A percentile compares a stretch with the other conserved stretches of the same genome.
Conservation (phyloP, 2,797 vertebrate genomes). For the Crax fasciolata region DNA sequence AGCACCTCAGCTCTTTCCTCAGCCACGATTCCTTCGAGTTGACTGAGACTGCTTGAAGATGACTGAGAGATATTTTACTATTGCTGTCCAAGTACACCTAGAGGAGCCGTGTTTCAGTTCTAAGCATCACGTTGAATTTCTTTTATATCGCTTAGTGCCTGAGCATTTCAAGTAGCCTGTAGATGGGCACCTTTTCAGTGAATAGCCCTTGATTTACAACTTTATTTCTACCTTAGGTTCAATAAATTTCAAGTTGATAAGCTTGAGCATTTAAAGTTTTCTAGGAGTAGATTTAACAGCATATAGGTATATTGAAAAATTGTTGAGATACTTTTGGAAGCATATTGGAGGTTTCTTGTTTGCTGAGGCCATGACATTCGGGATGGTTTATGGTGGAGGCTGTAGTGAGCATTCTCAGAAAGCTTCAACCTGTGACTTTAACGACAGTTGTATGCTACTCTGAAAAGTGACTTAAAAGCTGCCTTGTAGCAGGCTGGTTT, state of each 20-base stretch:
- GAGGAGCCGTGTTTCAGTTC: not conserved
- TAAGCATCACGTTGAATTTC: not conserved
- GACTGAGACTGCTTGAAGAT: not conserved
- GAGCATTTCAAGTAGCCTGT: not conserved
- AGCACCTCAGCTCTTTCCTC: not conserved
- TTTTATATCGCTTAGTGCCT: not conserved
- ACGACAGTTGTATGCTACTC: not conserved
- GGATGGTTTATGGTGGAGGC: not conserved
- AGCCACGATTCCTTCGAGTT: not conserved
- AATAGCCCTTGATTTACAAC: not conserved
- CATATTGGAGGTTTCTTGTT: not conserved
- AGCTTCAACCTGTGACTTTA: not conserved
- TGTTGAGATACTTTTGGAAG: not conserved
- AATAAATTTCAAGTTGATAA: not conserved
- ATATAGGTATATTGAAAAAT: not conserved
- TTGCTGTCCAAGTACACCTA: not conserved
- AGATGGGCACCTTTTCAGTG: not conserved
- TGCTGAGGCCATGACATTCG: not conserved
- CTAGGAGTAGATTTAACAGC: not conserved
- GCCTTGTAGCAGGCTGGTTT: not conserved
- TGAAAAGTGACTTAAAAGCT: not conserved
- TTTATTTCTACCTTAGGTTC: not conserved
- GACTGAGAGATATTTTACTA: not conserved
- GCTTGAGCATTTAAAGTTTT: not conserved
- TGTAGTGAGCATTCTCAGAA: not conserved